phyloP scores from a whole-genome alignment of 2,888 invertebrate species.

The Megastigmus dorsalis region DNA sequence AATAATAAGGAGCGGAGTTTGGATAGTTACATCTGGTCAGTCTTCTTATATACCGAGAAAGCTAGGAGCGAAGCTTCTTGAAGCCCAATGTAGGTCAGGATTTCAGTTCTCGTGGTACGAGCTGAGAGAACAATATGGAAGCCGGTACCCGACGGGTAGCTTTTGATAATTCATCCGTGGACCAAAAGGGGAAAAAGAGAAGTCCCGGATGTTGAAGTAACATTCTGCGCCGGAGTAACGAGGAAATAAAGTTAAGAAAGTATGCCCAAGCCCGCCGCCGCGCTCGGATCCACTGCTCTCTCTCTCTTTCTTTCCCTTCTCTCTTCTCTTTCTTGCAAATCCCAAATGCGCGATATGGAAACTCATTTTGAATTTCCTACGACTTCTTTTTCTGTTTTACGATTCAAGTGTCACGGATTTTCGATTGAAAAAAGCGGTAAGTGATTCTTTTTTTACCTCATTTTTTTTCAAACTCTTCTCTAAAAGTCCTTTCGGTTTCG shows the following conservation, averaged over 20 bases:
- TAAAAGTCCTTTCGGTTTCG: neutral
- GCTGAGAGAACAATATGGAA: neutral
- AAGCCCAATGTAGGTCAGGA: slow-evolving; percentile 36
- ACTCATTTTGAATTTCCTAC: slow-evolving; percentile 49
- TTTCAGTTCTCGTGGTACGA: slow-evolving; percentile 15
- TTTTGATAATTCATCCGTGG: slow-evolving; percentile 63
- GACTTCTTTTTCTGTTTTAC: slow-evolving; percentile 39
- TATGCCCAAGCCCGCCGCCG: slow-evolving; percentile 37
- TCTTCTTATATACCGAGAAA: slow-evolving; percentile 6
- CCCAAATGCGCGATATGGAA: slow-evolving; percentile 42
- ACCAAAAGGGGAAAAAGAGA: slow-evolving; percentile 19
- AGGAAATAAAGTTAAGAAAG: slow-evolving; percentile 52
- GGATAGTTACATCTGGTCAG: slow-evolving; percentile 25
- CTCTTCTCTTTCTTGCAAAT: slow-evolving; percentile 20
- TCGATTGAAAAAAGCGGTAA: slow-evolving; percentile 41
- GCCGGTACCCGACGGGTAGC: slow-evolving; percentile 52
- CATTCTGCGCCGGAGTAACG: slow-evolving; percentile 41
- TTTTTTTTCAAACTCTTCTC: slow-evolving; percentile 3
- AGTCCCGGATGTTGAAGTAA: slow-evolving; percentile 14
- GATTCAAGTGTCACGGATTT: slow-evolving; percentile 27
- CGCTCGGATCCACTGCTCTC: no score
- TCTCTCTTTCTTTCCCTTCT: no score
- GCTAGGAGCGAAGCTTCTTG: neutral
- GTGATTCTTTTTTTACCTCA: neutral
- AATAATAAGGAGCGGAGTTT: no score